A percentile compares a stretch with the other conserved stretches of the same genome.
These are phyloP conservation scores for Delphinus delphis DNA, from an alignment of 2,113 vertebrate species.

Conservation along the genomic window DNA sequence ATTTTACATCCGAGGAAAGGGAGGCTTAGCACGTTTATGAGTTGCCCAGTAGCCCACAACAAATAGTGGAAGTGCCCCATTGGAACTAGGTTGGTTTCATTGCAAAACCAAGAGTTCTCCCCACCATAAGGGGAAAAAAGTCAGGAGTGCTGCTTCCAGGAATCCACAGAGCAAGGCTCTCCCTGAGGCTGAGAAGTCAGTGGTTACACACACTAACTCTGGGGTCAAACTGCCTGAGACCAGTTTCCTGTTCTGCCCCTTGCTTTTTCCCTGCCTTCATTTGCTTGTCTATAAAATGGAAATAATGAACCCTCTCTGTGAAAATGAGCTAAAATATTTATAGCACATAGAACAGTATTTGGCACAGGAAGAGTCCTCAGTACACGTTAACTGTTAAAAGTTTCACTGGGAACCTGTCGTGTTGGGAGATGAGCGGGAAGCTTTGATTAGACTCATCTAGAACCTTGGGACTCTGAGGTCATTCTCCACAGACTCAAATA, in stretches of 20 bases:
- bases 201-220: not conserved
- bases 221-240: not conserved
- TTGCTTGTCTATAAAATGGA: not conserved
- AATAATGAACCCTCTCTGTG: not conserved
- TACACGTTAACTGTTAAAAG: not conserved
- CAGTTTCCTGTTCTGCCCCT: not conserved
- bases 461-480: not conserved
- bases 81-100: not conserved
- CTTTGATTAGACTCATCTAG: not conserved
- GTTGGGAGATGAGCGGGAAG: not conserved
- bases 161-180: not conserved
- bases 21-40: not conserved
- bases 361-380: not conserved
- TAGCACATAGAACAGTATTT: not conserved
- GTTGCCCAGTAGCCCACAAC: not conserved
- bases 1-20: not conserved
- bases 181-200: not conserved
- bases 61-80: not conserved
- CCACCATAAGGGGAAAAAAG: not conserved
- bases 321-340: not conserved
- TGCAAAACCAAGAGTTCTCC: not conserved
- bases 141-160: not conserved
- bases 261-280: not conserved
- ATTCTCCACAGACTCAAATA: not conserved
- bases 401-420: not conserved